Conservation (phyloP, 2,797 vertebrate species). For the Vespertilio murinus region DNA sequence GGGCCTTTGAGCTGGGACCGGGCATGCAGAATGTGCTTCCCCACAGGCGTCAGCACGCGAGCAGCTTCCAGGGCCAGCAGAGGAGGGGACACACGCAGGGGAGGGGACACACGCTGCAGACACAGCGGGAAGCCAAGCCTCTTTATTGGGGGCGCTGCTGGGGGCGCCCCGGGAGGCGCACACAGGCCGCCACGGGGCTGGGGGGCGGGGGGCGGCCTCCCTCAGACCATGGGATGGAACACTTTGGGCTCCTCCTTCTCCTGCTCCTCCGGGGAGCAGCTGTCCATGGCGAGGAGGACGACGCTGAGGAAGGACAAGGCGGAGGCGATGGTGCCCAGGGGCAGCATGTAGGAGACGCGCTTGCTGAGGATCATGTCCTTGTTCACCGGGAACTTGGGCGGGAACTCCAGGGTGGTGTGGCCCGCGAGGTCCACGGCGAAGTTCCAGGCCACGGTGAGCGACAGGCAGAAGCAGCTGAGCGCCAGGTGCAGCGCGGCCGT, state of each 20-base stretch:
- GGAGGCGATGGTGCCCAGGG: constrained; percentile 76
- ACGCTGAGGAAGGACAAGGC: constrained; percentile 77
- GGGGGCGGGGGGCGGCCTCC: too few species aligned
- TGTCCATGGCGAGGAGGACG: constrained; percentile 81
- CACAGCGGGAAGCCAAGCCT: neutral
- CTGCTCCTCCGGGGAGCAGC: neutral
- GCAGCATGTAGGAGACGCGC: constrained; percentile 79
- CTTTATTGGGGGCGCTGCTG: neutral
- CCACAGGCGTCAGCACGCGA: neutral
- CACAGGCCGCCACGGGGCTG: too few species aligned
- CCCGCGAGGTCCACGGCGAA: constrained; percentile 71
- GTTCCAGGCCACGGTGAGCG: constrained; percentile 86
- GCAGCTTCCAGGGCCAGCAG: neutral
- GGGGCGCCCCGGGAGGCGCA: fast-evolving
- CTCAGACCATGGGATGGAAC: too few species aligned
- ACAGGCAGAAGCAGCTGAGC: constrained; percentile 76
- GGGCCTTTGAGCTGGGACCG: neutral
- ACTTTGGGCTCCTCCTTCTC: neutral
- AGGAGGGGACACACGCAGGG: too few species aligned
- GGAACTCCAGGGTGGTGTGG: constrained; percentile 73
- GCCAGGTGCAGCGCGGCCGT: constrained; percentile 74
- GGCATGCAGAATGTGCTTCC: neutral
- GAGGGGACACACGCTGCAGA: neutral
- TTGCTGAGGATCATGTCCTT: constrained; percentile 70
- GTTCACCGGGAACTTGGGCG: constrained; percentile 79